Evolutionary conservation across 1,140 invertebrate genomes (phyloP), one percentile per base, ranked within the genome.

Genomic region (Phthorimaea operculella): DNA sequence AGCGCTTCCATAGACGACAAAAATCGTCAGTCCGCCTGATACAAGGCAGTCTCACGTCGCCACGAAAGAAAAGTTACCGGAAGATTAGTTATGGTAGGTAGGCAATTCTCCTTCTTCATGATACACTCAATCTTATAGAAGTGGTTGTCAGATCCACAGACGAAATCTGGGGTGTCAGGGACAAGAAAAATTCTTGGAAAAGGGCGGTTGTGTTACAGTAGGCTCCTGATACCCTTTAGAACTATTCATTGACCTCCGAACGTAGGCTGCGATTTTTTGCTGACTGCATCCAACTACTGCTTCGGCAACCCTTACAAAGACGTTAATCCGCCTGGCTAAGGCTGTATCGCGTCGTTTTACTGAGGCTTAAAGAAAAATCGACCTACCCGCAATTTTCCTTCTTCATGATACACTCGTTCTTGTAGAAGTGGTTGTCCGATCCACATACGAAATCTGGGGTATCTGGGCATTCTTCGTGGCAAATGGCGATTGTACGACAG

Each of bases 111-210:
- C 72, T 92, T 90, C 76, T 93, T 93, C 95, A 98, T 97, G 74
- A 96, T 92, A 74, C 97, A 98, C 77, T 95, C 92, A 76, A 94
- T 97, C 64, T 91, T 90, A 86, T 98, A 98, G 64, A 97, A 93
- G 72, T 93, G 92, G 72, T 94, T 94, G 76, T 98, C 95, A 6
- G 93, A 96, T 18, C 94, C 96, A 79, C 96, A 98, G 45, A 98
- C 94, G 66, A 94, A 95, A 51, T 90, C 88, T 11, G 92, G 90
- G 17, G 91, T 90, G 54, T 88, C 87, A 1, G 82, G 76, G 33
- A n/a, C n/a, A n/a, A n/a, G n/a, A n/a, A n/a, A n/a, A 82, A 86
- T 0, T 79, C 67, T 64, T 95, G 92, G 84, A 94, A 96, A 10
- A 91, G 88, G 0, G 92, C 92, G 0, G 94, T 96, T 5, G 92